phyloP scores from a whole-genome alignment of 1,140 invertebrate genomes.

The Drosophila fuyamai region DNA sequence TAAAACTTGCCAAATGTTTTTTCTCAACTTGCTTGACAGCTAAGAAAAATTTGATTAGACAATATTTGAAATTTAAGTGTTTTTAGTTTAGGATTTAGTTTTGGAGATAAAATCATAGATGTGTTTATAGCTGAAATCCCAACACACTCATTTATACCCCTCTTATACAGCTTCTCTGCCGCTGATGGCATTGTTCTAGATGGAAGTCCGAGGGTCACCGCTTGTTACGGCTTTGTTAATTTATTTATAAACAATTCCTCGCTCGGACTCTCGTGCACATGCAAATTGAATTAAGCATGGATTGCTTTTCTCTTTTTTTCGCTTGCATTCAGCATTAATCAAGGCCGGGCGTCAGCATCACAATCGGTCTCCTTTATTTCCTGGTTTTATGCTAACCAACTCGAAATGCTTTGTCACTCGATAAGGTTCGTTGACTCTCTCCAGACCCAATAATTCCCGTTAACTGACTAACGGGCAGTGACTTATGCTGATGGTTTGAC shows the following conservation, averaged over 20 bases:
- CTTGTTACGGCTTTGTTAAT: constrained; percentile 65
- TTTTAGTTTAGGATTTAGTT: no score
- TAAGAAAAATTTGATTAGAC: no score
- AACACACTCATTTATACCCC: not conserved
- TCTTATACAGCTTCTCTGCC: constrained; percentile 1
- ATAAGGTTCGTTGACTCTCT: constrained; percentile 41
- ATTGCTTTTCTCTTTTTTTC: constrained; percentile 3
- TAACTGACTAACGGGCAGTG: constrained; percentile 47
- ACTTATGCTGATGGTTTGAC: constrained; percentile 33
- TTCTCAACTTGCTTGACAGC: no score
- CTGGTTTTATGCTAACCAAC: constrained; percentile 37
- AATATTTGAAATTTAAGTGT: no score
- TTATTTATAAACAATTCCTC: constrained; percentile 67
- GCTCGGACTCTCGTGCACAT: constrained; percentile 36
- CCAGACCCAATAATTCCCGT: constrained; percentile 18
- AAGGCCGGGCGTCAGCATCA: constrained; percentile 35
- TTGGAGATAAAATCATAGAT: no score
- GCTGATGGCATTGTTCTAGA: constrained; percentile 57
- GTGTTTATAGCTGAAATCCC: not conserved
- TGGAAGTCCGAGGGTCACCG: constrained; percentile 39
- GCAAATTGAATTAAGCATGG: constrained; percentile 73
- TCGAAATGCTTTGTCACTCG: constrained; percentile 39
- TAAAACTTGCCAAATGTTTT: no score
- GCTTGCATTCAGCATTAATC: constrained; percentile 51
- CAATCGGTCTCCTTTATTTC: constrained; percentile 33